Evolutionary conservation across 2,888 invertebrate species (phyloP).

Genomic region (Mesorhabditis spiculigera): DNA sequence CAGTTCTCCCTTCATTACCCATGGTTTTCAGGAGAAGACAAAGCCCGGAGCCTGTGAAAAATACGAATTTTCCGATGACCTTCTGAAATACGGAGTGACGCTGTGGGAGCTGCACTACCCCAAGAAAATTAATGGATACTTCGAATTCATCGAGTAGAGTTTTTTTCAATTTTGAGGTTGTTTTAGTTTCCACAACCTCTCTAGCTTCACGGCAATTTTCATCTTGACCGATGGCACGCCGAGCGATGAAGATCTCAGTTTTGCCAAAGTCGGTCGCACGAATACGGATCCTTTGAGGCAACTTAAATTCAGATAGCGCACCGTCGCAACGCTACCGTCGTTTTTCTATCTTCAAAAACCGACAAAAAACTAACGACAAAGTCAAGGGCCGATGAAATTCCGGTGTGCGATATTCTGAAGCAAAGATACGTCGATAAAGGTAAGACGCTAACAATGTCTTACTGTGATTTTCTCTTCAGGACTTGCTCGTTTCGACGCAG

Average conservation of each 20-base stretch:
- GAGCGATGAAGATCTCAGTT: constrained; percentile 37
- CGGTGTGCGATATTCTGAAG: constrained; percentile 42
- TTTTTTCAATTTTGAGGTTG: background rate
- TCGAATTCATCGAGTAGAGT: constrained; percentile 43
- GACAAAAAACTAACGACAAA: constrained; percentile 31
- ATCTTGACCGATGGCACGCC: constrained; percentile 34
- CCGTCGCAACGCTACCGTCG: constrained; percentile 19
- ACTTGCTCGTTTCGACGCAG: constrained; percentile 30
- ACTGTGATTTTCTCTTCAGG: constrained; percentile 16
- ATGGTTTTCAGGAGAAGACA: constrained; percentile 20
- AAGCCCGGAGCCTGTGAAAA: constrained; percentile 31
- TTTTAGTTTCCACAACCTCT: constrained; percentile 30
- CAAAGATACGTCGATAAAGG: constrained; percentile 40
- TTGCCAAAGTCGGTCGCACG: constrained; percentile 33
- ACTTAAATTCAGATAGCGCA: background rate
- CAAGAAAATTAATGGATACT: constrained; percentile 35
- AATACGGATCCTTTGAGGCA: background rate
- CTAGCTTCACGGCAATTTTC: constrained; percentile 40
- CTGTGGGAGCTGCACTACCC: constrained; percentile 42
- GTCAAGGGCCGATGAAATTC: constrained; percentile 40
- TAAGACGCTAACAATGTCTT: constrained; percentile 7
- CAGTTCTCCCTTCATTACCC: too few species aligned
- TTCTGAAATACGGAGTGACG: constrained; percentile 35
- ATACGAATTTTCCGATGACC: constrained; percentile 40
- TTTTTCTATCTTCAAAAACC: constrained; percentile 34